A percentile compares a stretch with the other conserved stretches of the same genome.
These are phyloP conservation scores for Caenorhabditis sp. DNA, from an alignment of 2,888 invertebrate species.

Conservation along the genomic window DNA sequence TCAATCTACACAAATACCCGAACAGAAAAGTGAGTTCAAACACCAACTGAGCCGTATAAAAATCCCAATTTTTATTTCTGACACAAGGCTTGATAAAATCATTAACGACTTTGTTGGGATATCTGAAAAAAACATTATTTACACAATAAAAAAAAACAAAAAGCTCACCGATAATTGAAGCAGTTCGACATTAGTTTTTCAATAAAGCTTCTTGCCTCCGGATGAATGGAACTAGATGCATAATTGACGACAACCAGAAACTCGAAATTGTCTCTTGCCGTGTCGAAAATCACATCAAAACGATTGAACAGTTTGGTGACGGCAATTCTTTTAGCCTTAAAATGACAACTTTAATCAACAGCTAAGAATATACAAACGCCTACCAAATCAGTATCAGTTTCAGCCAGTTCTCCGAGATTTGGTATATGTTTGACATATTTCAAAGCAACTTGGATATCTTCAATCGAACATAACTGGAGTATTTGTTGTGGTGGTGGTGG, in stretches of 20 bases:
- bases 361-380: too few species aligned
- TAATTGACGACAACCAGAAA: slow-evolving; percentile 20
- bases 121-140: slow-evolving; percentile 3
- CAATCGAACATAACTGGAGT: background rate
- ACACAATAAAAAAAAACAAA: background rate
- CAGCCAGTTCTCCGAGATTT: too few species aligned
- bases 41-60: background rate
- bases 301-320: slow-evolving; percentile 1
- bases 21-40: background rate
- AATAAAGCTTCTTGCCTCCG: background rate
- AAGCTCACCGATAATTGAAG: background rate
- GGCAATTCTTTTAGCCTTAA: background rate
- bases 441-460: background rate
- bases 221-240: background rate
- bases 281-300: slow-evolving; percentile 9
- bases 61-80: background rate
- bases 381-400: too few species aligned
- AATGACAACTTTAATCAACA: background rate
- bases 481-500: background rate
- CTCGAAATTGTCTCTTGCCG: slow-evolving; percentile 10
- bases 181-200: background rate
- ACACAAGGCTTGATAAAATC: background rate
- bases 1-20: background rate
- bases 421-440: background rate
- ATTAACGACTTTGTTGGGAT: background rate